Conservation (phyloP, 2,888 invertebrate genomes). For the Megastigmus dorsalis region DNA sequence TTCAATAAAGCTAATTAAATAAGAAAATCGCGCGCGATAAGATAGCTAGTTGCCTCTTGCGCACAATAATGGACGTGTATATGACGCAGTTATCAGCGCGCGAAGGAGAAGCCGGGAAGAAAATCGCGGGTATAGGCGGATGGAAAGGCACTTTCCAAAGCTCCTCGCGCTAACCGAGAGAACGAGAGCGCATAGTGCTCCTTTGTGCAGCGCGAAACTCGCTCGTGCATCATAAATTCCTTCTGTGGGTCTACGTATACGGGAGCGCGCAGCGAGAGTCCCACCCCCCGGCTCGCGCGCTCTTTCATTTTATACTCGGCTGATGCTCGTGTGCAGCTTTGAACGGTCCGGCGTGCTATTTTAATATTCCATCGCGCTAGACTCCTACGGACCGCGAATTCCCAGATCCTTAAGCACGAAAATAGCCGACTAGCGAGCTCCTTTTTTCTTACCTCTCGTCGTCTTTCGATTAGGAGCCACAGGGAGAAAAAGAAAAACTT, state of each 20-base stretch:
- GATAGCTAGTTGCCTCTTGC: neutral
- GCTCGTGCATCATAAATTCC: slow-evolving; percentile 40
- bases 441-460: neutral
- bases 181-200: slow-evolving; percentile 16
- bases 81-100: neutral
- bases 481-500: no score
- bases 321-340: neutral
- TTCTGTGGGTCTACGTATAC: neutral
- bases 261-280: no score
- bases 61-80: neutral
- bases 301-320: neutral
- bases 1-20: slow-evolving; percentile 35
- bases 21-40: neutral
- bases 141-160: slow-evolving; percentile 40
- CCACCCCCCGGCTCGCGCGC: neutral
- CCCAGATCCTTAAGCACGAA: slow-evolving; percentile 6
- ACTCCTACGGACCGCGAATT: neutral
- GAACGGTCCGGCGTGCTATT: neutral
- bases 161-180: slow-evolving; percentile 21
- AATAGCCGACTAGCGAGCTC: neutral
- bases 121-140: neutral
- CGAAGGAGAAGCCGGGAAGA: neutral
- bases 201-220: slow-evolving; percentile 25
- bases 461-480: no score
- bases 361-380: slow-evolving; percentile 27